Evolutionary conservation across 2,113 vertebrate genomes (phyloP).

Genomic region (Scomber scombrus): DNA sequence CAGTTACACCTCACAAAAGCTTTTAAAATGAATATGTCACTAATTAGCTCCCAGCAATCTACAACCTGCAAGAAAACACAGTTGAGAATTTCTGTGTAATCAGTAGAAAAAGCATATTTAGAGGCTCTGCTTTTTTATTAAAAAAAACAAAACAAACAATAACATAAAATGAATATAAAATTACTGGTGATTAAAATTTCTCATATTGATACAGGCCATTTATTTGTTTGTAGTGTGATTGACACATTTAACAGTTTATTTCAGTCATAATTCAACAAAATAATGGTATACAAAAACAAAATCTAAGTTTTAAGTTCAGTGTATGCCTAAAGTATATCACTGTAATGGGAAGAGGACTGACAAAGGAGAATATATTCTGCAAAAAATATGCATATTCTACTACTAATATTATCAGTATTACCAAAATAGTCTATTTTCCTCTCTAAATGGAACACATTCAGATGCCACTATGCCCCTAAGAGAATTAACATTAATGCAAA

Average conservation of each 20-base stretch:
- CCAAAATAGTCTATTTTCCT: slow-evolving; percentile 11
- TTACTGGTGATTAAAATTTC: background rate
- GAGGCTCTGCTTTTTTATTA: background rate
- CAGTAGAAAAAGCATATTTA: slow-evolving; percentile 24
- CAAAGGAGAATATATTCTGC: background rate
- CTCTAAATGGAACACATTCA: background rate
- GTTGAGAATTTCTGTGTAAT: slow-evolving; percentile 30
- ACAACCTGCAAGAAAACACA: slow-evolving; percentile 24
- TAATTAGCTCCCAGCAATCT: slow-evolving; percentile 39
- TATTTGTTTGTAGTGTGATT: background rate
- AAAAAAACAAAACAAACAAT: no score
- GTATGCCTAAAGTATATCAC: background rate
- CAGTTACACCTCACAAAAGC: slow-evolving; percentile 54
- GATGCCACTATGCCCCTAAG: slow-evolving; percentile 8
- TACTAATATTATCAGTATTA: slow-evolving; percentile 7
- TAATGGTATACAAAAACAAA: background rate
- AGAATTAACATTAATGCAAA: slow-evolving; percentile 44
- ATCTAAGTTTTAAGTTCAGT: background rate
- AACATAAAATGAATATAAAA: background rate
- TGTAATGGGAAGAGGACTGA: background rate
- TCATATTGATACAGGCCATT: background rate
- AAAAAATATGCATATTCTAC: slow-evolving; percentile 9
- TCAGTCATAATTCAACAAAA: background rate
- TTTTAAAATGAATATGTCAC: slow-evolving; percentile 43
- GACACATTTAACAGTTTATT: no score